Conservation (phyloP, 2,888 invertebrate species). For the Nemotelus nigrinus region DNA sequence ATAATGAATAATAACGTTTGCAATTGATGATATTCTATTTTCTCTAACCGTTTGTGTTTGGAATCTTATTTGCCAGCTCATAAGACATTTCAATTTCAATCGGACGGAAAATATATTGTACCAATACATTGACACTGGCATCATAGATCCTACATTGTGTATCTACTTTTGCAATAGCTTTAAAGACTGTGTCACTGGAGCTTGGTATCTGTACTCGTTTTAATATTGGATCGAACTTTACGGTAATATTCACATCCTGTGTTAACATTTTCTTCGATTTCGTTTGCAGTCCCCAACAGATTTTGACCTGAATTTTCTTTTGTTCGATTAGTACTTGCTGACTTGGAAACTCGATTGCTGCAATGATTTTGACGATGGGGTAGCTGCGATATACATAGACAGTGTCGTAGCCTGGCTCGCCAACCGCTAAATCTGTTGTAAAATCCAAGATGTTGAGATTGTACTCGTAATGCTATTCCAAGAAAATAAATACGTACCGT, state of each 20-base stretch:
- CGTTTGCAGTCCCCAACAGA: constrained; percentile 58
- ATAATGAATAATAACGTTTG: background rate
- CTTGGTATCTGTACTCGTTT: constrained; percentile 59
- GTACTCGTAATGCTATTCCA: background rate
- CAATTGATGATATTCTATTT: background rate
- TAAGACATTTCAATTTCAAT: constrained; percentile 63
- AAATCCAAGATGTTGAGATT: background rate
- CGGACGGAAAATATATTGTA: constrained; percentile 64
- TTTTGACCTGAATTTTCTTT: constrained; percentile 58
- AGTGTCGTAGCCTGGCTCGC: constrained; percentile 65
- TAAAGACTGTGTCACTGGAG: constrained; percentile 57
- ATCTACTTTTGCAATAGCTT: constrained; percentile 55
- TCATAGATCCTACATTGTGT: constrained; percentile 60
- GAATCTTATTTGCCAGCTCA: constrained; percentile 59
- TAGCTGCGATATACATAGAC: constrained; percentile 64
- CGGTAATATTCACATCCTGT: constrained; percentile 58
- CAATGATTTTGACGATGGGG: constrained; percentile 63
- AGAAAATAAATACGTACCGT: constrained; percentile 52
- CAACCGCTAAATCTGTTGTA: constrained; percentile 62
- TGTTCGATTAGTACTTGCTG: constrained; percentile 63
- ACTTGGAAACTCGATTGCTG: constrained; percentile 59
- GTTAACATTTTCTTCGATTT: constrained; percentile 55
- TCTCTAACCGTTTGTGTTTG: constrained; percentile 58
- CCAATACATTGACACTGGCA: constrained; percentile 59
- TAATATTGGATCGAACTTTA: constrained; percentile 60